Evolutionary conservation across 2,888 invertebrate genomes (phyloP).

Genomic region (Fabriciana adippe): DNA sequence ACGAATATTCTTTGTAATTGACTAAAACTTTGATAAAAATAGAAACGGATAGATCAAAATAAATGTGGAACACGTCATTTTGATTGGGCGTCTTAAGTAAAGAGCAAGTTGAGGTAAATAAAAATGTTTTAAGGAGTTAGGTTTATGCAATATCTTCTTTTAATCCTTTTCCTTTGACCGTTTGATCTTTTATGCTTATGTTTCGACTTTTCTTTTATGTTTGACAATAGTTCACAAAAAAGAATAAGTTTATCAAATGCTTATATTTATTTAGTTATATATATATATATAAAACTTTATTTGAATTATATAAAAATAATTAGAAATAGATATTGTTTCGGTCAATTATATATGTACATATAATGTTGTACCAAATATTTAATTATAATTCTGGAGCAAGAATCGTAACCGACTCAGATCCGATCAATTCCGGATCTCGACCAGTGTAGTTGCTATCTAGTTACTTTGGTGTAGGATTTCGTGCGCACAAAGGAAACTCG

Average conservation of each 20-base stretch:
- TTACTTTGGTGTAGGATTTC: constrained; percentile 69
- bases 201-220: too few relatives aligned
- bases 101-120: background rate
- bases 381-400: constrained; percentile 9
- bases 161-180: too few relatives aligned
- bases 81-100: too few relatives aligned
- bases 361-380: too few relatives aligned
- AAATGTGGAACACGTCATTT: background rate
- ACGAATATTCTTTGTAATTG: constrained; percentile 25
- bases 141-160: too few relatives aligned
- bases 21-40: constrained; percentile 22
- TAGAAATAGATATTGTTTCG: too few relatives aligned
- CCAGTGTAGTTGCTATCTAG: constrained; percentile 49
- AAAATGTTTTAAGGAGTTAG: background rate
- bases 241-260: too few relatives aligned
- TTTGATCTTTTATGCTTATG: too few relatives aligned
- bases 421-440: constrained; percentile 38
- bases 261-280: too few relatives aligned
- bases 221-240: too few relatives aligned
- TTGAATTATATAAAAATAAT: too few relatives aligned
- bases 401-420: constrained; percentile 36
- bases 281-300: too few relatives aligned
- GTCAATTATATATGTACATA: background rate
- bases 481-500: constrained; percentile 44
- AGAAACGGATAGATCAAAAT: constrained; percentile 2